phyloP scores from a whole-genome alignment of 2,797 vertebrate genomes.

The Onychomys arenicola region DNA sequence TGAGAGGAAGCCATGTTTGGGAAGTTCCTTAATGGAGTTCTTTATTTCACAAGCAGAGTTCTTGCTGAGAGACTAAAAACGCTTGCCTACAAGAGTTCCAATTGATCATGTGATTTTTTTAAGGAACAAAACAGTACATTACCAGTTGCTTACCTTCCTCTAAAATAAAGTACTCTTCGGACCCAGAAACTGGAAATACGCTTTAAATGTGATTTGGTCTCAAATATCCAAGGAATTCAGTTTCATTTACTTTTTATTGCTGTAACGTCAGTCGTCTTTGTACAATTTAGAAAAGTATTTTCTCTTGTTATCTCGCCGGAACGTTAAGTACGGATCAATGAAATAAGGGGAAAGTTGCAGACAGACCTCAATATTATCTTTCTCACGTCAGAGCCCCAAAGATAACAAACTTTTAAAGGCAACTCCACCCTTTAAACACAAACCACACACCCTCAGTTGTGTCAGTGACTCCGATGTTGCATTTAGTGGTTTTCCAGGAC shows the following conservation, averaged over 20 bases:
- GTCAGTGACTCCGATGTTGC: neutral
- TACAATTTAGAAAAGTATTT: slow-evolving; percentile 42
- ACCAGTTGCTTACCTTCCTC: neutral
- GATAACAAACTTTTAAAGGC: slow-evolving; percentile 65
- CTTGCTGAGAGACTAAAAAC: slow-evolving; percentile 63
- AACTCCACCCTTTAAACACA: neutral
- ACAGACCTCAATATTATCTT: neutral
- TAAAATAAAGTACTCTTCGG: slow-evolving; percentile 30
- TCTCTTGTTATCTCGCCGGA: neutral
- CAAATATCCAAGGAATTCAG: neutral
- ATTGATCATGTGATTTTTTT: neutral
- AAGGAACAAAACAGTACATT: neutral
- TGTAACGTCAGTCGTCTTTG: neutral
- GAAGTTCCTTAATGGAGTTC: slow-evolving; percentile 51
- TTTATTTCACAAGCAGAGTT: neutral
- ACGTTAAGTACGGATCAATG: neutral
- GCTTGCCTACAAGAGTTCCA: slow-evolving; percentile 32
- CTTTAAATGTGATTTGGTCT: slow-evolving; percentile 35
- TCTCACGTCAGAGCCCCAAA: neutral
- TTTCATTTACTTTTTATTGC: slow-evolving; percentile 25
- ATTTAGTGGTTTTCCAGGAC: neutral
- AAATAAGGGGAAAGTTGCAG: slow-evolving; percentile 59
- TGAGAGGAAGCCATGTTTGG: slow-evolving; percentile 45
- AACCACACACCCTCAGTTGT: neutral
- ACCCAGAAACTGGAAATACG: slow-evolving; percentile 35